Percentiles rank a stretch among this genome's conserved stretches.
These are phyloP conservation scores for Halichoerus grypus DNA, from an alignment of 2,113 vertebrate species.

Conservation along the genomic window DNA sequence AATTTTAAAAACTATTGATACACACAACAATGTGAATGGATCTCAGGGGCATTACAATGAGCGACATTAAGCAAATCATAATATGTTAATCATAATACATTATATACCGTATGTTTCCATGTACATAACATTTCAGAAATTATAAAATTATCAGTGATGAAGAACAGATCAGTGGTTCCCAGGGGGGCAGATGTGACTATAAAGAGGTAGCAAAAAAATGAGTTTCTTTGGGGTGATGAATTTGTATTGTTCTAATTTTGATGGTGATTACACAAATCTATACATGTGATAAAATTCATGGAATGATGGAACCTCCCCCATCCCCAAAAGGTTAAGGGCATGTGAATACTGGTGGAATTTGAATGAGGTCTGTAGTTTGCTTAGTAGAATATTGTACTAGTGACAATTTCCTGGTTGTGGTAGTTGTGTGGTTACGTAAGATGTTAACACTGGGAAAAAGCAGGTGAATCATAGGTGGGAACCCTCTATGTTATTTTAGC, in stretches of 20 bases:
- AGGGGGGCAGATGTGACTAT: neutral
- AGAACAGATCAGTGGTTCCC: neutral
- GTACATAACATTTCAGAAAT: constrained; percentile 25
- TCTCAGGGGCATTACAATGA: neutral
- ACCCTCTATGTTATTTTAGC: constrained; percentile 28
- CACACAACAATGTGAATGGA: neutral
- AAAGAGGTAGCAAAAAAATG: neutral
- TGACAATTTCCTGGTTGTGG: constrained; percentile 18
- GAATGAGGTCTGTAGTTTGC: neutral
- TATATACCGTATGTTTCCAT: neutral
- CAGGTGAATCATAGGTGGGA: neutral
- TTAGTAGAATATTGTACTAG: neutral
- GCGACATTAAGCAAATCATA: neutral
- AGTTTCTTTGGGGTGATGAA: neutral
- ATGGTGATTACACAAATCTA: neutral
- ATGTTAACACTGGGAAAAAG: neutral
- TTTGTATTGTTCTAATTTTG: neutral
- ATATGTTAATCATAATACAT: neutral
- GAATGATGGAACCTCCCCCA: neutral
- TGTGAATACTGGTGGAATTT: neutral
- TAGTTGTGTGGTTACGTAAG: neutral
- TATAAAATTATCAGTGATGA: constrained; percentile 26
- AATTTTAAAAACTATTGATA: neutral
- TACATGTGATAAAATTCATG: neutral
- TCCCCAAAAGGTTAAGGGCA: neutral